phyloP scores from a whole-genome alignment of 2,113 vertebrate genomes.

The Takifugu bimaculatus region DNA sequence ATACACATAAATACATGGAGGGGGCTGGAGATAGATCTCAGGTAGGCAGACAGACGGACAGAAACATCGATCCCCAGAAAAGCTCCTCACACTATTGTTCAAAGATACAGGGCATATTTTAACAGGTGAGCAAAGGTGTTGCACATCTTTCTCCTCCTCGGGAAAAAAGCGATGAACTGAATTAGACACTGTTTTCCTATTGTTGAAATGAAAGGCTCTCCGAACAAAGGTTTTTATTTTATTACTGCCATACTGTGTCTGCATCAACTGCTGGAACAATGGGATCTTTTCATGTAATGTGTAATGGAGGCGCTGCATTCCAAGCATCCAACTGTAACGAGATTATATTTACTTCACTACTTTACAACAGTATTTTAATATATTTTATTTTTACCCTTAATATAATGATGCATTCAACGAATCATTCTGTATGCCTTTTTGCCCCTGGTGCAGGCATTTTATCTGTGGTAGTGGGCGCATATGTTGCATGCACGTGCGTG shows the following conservation, averaged over 20 bases:
- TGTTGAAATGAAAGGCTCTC: slow-evolving; percentile 63
- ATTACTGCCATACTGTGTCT: slow-evolving; percentile 60
- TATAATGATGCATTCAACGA: slow-evolving; percentile 22
- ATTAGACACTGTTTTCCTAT: slow-evolving; percentile 60
- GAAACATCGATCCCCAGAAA: slow-evolving; percentile 22
- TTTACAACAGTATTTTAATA: slow-evolving; percentile 29
- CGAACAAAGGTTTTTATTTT: slow-evolving; percentile 53
- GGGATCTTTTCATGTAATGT: slow-evolving; percentile 52
- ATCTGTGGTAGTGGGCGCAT: slow-evolving; percentile 1
- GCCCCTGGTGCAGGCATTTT: background rate
- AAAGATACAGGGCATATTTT: slow-evolving; percentile 45
- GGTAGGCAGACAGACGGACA: too few species aligned
- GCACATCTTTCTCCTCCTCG: slow-evolving; percentile 14
- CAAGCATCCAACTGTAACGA: slow-evolving; percentile 45
- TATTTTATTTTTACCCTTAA: slow-evolving; percentile 18
- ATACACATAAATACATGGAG: too few species aligned
- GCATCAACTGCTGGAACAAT: slow-evolving; percentile 56
- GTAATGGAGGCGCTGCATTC: slow-evolving; percentile 31
- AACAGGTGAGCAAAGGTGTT: slow-evolving; percentile 14
- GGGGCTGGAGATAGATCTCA: too few species aligned
- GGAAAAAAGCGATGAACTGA: slow-evolving; percentile 18
- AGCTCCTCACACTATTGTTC: slow-evolving; percentile 45
- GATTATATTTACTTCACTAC: slow-evolving; percentile 65
- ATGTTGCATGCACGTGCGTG: slow-evolving; percentile 1
- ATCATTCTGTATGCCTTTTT: background rate